Conservation (phyloP, 2,888 invertebrate genomes). For the Philaethria dido region DNA sequence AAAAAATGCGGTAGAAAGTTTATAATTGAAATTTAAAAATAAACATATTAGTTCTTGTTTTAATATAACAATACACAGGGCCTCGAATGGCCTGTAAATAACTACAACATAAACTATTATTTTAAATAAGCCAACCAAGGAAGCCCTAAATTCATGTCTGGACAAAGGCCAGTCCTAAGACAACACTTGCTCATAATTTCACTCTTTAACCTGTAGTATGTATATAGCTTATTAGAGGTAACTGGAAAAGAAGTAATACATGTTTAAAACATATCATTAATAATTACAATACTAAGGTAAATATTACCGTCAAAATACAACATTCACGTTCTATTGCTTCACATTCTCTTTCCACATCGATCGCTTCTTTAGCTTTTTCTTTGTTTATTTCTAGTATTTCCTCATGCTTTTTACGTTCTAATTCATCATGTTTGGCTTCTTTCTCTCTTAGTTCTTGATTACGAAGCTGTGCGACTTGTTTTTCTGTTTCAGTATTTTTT, state of each 20-base stretch:
- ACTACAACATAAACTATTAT: too few relatives aligned
- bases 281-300: neutral
- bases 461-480: slow-evolving; percentile 26
- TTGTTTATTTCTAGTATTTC: slow-evolving; percentile 54
- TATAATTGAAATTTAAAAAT: too few relatives aligned
- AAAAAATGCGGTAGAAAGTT: too few relatives aligned
- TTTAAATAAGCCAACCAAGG: too few relatives aligned
- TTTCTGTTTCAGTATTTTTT: slow-evolving; percentile 27
- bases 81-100: too few relatives aligned
- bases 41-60: too few relatives aligned
- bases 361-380: slow-evolving; percentile 53
- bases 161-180: too few relatives aligned
- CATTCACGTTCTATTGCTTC: slow-evolving; percentile 66
- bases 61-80: too few relatives aligned
- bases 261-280: neutral
- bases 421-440: slow-evolving; percentile 56
- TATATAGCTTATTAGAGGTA: neutral
- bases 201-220: too few relatives aligned
- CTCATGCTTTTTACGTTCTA: slow-evolving; percentile 53
- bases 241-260: neutral
- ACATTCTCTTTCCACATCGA: slow-evolving; percentile 58
- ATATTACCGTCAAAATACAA: slow-evolving; percentile 61
- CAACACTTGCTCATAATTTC: too few relatives aligned
- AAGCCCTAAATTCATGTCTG: too few relatives aligned
- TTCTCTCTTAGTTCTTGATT: slow-evolving; percentile 54